These are phyloP conservation scores for Elephas maximus DNA, from an alignment of 2,113 vertebrate species.

Conservation along the genomic window DNA sequence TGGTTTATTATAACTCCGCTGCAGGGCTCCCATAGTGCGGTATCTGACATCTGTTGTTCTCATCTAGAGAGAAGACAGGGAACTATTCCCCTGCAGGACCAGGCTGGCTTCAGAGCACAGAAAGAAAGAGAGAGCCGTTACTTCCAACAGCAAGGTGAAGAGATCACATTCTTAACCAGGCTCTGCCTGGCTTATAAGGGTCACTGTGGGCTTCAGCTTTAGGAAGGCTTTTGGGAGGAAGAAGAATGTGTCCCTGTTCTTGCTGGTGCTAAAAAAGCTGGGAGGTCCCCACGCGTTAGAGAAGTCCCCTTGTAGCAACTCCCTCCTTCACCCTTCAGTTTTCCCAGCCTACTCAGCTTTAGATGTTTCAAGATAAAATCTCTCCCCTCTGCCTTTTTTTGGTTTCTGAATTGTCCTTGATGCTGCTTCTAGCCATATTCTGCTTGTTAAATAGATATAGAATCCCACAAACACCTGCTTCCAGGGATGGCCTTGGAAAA, in stretches of 20 bases:
- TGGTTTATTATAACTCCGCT: not conserved
- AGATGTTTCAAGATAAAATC: not conserved
- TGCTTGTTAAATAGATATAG: constrained; percentile 26
- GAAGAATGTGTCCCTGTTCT: not conserved
- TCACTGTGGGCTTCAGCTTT: not conserved
- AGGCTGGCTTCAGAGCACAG: not conserved
- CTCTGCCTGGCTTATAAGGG: not conserved
- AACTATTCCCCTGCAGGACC: not conserved
- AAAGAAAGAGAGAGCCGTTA: not conserved
- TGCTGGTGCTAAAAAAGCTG: not conserved
- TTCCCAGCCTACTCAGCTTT: constrained; percentile 12
- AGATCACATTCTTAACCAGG: not conserved
- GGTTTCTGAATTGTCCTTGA: not conserved
- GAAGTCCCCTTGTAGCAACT: not conserved
- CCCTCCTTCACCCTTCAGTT: not conserved
- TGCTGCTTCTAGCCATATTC: constrained; percentile 13
- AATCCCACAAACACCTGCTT: not conserved
- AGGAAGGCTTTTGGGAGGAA: not conserved
- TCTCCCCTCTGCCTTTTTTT: not conserved
- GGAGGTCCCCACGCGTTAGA: not conserved
- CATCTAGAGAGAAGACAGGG: not conserved
- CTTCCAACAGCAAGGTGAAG: not conserved
- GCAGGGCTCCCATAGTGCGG: not conserved
- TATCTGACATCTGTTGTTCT: not conserved
- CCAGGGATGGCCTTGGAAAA: not conserved